These are phyloP conservation scores for Pterophyllum scalare DNA, from an alignment of 2,113 vertebrate species.

Conservation along the genomic window DNA sequence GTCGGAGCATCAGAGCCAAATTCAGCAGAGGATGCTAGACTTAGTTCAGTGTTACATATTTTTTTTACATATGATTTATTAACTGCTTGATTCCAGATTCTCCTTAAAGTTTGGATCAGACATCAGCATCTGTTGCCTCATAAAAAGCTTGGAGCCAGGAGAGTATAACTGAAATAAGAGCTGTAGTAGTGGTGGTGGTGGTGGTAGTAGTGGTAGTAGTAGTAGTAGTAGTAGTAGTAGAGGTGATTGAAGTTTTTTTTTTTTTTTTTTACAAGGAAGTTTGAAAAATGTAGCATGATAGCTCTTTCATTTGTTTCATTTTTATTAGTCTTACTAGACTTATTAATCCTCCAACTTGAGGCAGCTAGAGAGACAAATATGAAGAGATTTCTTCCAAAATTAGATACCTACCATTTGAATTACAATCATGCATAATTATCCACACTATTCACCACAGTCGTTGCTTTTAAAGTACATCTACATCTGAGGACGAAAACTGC, in stretches of 20 bases:
- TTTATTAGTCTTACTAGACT: slow-evolving; percentile 5
- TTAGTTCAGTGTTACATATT: slow-evolving; percentile 24
- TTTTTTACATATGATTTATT: slow-evolving; percentile 54
- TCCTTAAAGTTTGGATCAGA: slow-evolving; percentile 38
- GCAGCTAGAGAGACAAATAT: slow-evolving; percentile 11
- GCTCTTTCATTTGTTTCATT: slow-evolving; percentile 1
- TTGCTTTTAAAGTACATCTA: slow-evolving; percentile 1
- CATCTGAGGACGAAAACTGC: slow-evolving; percentile 35
- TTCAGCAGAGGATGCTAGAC: slow-evolving; percentile 8
- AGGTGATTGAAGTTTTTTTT: neutral
- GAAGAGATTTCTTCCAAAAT: slow-evolving; percentile 23
- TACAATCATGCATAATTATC: slow-evolving; percentile 40
- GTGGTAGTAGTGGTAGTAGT: neutral
- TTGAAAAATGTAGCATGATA: neutral
- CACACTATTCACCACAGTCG: slow-evolving; percentile 46
- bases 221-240: neutral
- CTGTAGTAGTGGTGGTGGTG: neutral
- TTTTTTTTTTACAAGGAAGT: neutral
- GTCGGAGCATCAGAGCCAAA: slow-evolving; percentile 27
- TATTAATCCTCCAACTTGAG: neutral
- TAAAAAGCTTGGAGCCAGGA: slow-evolving; percentile 19
- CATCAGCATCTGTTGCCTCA: slow-evolving; percentile 22
- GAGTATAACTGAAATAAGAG: neutral
- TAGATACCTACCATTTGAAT: slow-evolving; percentile 36
- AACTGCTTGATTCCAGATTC: slow-evolving; percentile 43